Conservation (phyloP, 2,888 invertebrate species). For the Drosophila rellima region DNA sequence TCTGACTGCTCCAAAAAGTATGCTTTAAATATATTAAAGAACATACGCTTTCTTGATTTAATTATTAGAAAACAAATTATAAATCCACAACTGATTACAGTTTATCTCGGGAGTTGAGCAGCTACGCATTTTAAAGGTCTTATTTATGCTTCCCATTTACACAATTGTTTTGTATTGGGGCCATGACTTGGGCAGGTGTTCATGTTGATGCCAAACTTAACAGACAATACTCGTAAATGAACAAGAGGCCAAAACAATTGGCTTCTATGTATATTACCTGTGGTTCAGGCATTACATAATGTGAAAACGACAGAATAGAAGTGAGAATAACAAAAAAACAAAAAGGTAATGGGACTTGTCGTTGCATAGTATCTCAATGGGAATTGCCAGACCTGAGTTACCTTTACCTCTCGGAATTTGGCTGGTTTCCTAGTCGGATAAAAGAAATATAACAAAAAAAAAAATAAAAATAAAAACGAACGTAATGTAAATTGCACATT, state of each 20-base stretch:
- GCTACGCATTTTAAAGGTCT: constrained; percentile 8
- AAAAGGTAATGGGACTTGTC: constrained; percentile 3
- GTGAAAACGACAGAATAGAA: neutral
- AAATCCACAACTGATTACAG: constrained; percentile 12
- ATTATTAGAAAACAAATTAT: neutral
- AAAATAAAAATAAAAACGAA: no score
- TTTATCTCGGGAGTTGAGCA: neutral
- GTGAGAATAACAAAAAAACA: neutral
- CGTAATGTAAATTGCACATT: constrained; percentile 67
- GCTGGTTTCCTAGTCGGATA: constrained; percentile 23
- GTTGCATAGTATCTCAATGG: constrained; percentile 27
- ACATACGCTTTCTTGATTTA: neutral
- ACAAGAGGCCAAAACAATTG: constrained; percentile 6
- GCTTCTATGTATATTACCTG: constrained; percentile 4
- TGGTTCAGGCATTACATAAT: constrained; percentile 31
- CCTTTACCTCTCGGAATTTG: constrained; percentile 17
- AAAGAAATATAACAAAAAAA: constrained; percentile 18
- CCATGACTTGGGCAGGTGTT: constrained; percentile 13
- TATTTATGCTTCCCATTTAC: constrained; percentile 26
- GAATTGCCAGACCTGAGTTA: constrained; percentile 39
- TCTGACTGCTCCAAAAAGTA: constrained; percentile 9
- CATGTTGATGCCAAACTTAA: constrained; percentile 5
- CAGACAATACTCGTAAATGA: constrained; percentile 15
- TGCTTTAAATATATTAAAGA: constrained; percentile 2
- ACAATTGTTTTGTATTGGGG: constrained; percentile 38